Base-by-base conservation (phyloP, 2,888 invertebrate genomes). In the Helicoverpa assulta region DNA sequence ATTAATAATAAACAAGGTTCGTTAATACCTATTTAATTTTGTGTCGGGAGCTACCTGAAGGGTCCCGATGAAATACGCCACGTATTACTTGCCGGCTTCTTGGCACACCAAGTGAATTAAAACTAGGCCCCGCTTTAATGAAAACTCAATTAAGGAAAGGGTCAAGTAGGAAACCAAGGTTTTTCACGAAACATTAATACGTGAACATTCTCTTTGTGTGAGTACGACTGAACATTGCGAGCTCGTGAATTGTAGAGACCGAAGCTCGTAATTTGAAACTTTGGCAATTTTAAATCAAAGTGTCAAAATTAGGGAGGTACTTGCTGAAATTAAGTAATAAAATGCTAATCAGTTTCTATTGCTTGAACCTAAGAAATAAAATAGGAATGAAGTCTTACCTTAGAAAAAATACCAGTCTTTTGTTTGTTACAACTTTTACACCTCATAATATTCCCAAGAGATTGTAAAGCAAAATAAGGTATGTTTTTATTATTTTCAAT, bases 71-170 rank as follows among this genome's bases (percentile, higher is more conserved):
- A 65, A 80, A 76, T 76, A 73, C 67, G 64, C 66, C 65, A 67
- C 76, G 64, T 67, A 63, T 60, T 67, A 56, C 67, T 56, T 61
- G 40, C 47, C 26, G 56, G 37, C 50, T 70, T 65, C 75, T 66
- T 66, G 62, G 40, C 47, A 56, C 18, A 43, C 40, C 47, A 51
- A 59, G 65, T 66, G 60, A 72, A 80, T 80, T 75, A 75, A 70
- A 76, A 71, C 70, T 81, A 52, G 67, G 67, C 55, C 67, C 54
- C 67, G 57, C 58, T 19, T 83, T 63, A 66, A 81, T 72, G 76
- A 63, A 76, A 79, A 79, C 72, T 66, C 60, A 72, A 79, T 79
- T 81, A 70, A 50, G 60, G 53, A 66, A 67, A 66, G 73, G 82
- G 84, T 74, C 72, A 76, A 81, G 62, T 70, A 63, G 60, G 55